Base-by-base conservation (phyloP, 2,888 invertebrate genomes). In the Endomychus coccineus region DNA sequence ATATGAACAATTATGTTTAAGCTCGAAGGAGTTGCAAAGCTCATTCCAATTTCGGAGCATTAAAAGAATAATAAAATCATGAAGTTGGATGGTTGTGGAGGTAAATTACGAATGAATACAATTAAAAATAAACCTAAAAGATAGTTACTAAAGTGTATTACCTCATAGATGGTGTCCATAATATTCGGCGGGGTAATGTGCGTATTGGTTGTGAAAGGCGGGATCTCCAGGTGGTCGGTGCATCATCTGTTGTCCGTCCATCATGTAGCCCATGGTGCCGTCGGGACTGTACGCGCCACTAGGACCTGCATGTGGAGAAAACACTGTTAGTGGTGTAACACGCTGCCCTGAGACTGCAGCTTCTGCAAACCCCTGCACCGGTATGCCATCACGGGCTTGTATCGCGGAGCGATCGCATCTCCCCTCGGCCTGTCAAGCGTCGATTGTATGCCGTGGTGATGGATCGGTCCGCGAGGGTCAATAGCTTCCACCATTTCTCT, bases 211-310 rank as follows among this genome's bases (percentile, higher is more conserved):
- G 76, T 89, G 89, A 79, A 89, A 90, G 73, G 85, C 82, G 42
- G 90, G 85, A 74, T 89, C 89, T 56, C 86, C 84, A 54, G 90
- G 89, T 62, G 90, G 87, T 75, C 90, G 83, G 75, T 90, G 90
- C 86, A 90, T 89, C 90, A 91, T 91, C 73, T 89, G 89, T 73
- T 90, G 89, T 58, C 89, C 88, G 73, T 95, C 94, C 90, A 94
- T 92, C 87, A 94, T 94, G 71, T 92, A 91, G 69, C 92, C 90
- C 80, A 90, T 90, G 66, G 86, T 80, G 60, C 88, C 90, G 69
- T 95, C 95, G 54, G 94, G 94, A 71, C 92, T 92, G 76, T 95
- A 95, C 51, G 86, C 86, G 59, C 89, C 90, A 71, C 89, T 89
- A 59, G 92, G 91, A 69, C 91, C 91, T 74, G 91, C 88, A 71